Evolutionary conservation across 2,113 vertebrate genomes (phyloP), one percentile per base, ranked within the genome.

Genomic region (Proteles cristata): DNA sequence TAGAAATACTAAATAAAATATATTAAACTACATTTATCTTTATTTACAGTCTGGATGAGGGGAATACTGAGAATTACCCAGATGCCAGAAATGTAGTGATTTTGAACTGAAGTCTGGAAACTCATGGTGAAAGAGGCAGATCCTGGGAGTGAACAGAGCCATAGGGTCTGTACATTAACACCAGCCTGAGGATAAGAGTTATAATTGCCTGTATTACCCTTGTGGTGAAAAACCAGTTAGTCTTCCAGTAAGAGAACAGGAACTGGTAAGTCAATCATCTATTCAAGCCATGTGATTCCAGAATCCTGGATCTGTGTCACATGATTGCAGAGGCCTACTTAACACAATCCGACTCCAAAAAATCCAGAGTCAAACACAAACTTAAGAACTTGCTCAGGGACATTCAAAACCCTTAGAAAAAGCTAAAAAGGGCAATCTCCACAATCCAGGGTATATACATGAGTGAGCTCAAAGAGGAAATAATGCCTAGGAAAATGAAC

Each of bases 1-100:
- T 63, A 86, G 80, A 58, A 86, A 81, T 81, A 81, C 55, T 86
- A 80, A 86, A 58, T 86, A 96, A 45, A 77, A 76, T 35, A 48
- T 8, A 35, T 65, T 81, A 83, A 84, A 48, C 48, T 25, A 66
- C 17, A 80, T 31, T 80, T 86, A 79, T 35, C 19, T 90, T 55
- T 90, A 90, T 39, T 25, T 45, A 55, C 17, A 80, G 65, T 7
- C 10, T 58, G 11, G 17, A 90, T 73, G 81, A 81, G 94, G 66
- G 65, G 45, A 65, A 81, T 85, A 74, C 55, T 26, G 73, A 90
- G 11, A 86, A 96, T 90, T 66, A 86, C 11, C 14, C 73, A 66
- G 35, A 45, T 15, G 21, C 25, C 73, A 90, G 95, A 81, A 96
- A 48, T 45, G 9, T 25, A 77, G 63, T 21, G 35, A 80, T 45